Conservation (phyloP, 2,113 vertebrate species). For the Camelus dromedarius region DNA sequence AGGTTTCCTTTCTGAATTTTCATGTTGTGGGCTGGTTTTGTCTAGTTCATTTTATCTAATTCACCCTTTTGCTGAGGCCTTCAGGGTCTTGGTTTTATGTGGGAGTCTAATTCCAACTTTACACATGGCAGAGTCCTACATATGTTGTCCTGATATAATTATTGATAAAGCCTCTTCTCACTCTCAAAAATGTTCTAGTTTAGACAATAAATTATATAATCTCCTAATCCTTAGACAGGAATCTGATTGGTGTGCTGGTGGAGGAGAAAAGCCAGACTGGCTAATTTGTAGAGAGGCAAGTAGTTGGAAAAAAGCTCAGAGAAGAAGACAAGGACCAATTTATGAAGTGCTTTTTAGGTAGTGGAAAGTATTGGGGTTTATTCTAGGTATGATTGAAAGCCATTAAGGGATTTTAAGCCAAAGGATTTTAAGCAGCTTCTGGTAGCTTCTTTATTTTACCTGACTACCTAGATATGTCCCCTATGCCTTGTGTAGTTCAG, state of each 20-base stretch:
- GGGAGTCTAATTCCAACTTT: neutral
- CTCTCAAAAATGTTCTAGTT: neutral
- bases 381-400: neutral
- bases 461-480: neutral
- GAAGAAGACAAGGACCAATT: neutral
- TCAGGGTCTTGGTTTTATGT: slow-evolving; percentile 8
- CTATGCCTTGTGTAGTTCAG: neutral
- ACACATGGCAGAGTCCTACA: neutral
- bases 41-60: slow-evolving; percentile 20
- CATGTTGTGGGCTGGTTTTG: neutral
- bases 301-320: neutral
- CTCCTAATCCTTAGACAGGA: neutral
- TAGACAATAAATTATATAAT: neutral
- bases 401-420: neutral
- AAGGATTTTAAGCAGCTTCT: slow-evolving; percentile 13
- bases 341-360: neutral
- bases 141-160: neutral
- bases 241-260: neutral
- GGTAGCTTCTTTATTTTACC: neutral
- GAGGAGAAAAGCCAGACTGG: neutral
- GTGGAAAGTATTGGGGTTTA: neutral
- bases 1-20: neutral
- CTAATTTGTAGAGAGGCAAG: neutral
- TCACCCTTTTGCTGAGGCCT: neutral
- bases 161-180: neutral